phyloP scores from a whole-genome alignment of 2,797 vertebrate species.

The Lepilemur ruficaudatus region DNA sequence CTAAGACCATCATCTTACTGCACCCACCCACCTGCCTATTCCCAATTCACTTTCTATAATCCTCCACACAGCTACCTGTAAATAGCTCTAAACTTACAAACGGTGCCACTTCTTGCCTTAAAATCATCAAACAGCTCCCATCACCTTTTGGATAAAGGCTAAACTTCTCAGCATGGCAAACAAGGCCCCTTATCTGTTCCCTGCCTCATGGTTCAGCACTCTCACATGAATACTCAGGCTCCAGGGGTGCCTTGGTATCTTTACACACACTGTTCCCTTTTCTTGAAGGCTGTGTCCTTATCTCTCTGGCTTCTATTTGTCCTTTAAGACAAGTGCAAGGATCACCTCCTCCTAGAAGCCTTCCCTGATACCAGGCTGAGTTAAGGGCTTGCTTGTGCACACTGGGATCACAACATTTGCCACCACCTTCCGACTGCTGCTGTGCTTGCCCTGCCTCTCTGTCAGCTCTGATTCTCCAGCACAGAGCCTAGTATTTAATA shows the following conservation, averaged over 20 bases:
- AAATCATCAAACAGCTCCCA: not conserved
- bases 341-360: not conserved
- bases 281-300: not conserved
- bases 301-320: not conserved
- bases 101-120: not conserved
- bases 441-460: not conserved
- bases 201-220: not conserved
- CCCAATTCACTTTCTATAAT: not conserved
- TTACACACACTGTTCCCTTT: not conserved
- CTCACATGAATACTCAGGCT: not conserved
- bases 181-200: not conserved
- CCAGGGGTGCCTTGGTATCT: not conserved
- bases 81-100: not conserved
- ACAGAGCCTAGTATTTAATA: not conserved
- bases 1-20: not conserved
- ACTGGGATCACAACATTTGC: not conserved
- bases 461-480: not conserved
- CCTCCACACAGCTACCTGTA: not conserved
- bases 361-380: not conserved
- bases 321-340: not conserved
- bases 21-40: not conserved
- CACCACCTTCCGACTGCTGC: not conserved
- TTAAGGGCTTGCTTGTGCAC: not conserved
- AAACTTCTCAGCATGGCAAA: not conserved
- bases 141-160: not conserved